Base-by-base conservation (phyloP, 2,888 invertebrate genomes). In the Sylvicola cinctus region DNA sequence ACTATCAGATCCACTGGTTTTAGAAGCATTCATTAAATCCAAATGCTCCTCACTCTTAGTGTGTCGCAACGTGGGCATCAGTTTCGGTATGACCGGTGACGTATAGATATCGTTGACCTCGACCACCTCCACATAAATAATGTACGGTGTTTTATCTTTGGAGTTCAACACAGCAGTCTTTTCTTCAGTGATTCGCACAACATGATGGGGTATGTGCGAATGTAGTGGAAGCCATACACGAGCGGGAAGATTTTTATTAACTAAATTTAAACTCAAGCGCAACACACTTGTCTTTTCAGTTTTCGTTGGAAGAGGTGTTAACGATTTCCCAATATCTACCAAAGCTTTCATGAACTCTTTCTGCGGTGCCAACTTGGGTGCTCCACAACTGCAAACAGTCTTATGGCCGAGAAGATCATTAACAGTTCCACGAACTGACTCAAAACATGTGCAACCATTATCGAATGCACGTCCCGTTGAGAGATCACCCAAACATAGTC, bases 111-210 rank as follows among this genome's bases (percentile, higher is more conserved):
- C 79, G 37, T 78, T 74, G 33, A 85, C 68, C 59, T 91, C 90
- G 29, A 91, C 63, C 6, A 93, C 91, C 63, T 98, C 98, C 37
- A 96, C 84, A 61, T 96, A 98, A 53, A 98, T 80, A 50, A 98
- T 84, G 61, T 91, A 98, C 0, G 98, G 98, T 32, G 96, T 93
- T 40, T 58, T 58, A 41, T 58, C 58, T 46, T 99, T 99, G 44
- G 95, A 95, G 60, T 99, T 99, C 42, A 99, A 74, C 35, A 98
- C 95, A 34, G 95, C 95, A 40, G 93, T 91, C 42, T 90, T 88
- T 50, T 90, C 88, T 38, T 90, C 90, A 29, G 96, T 95, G 61
- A 99, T 90, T 58, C 96, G 68, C 32, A 98, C 79, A 46, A 99
- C 80, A 52, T 90, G 81, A 62, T 98, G 96, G 33, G 85, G 77